Conservation (phyloP, 2,113 vertebrate genomes). For the Lathamus discolor region DNA sequence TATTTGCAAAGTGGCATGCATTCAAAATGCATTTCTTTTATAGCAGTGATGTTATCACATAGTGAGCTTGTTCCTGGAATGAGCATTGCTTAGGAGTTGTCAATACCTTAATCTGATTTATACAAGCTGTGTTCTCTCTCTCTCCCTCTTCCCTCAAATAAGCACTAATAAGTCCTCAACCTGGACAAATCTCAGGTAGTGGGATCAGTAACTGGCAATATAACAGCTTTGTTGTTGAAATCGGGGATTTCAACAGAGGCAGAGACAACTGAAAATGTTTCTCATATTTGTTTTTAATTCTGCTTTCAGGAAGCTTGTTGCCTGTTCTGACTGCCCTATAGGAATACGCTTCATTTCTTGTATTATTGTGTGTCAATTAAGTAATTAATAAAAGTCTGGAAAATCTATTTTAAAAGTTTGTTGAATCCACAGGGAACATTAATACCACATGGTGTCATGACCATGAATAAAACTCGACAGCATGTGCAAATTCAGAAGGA, state of each 20-base stretch:
- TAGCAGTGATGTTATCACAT: background rate
- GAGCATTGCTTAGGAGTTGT: conserved; percentile 41
- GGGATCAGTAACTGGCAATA: conserved; percentile 4
- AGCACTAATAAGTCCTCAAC: conserved; percentile 18
- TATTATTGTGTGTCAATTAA: background rate
- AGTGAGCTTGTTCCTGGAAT: conserved; percentile 33
- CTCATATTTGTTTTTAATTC: background rate
- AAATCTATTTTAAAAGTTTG: conserved; percentile 13
- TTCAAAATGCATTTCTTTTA: conserved; percentile 33
- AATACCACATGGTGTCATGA: background rate
- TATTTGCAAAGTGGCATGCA: background rate
- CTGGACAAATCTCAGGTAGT: conserved; percentile 34
- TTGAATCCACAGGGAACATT: conserved; percentile 4
- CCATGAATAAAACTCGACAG: conserved; percentile 36
- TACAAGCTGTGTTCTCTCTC: conserved; percentile 3
- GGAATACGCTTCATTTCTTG: background rate
- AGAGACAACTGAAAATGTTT: background rate
- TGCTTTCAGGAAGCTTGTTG: background rate
- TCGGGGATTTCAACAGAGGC: background rate
- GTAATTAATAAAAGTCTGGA: conserved; percentile 20
- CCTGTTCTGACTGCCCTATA: background rate
- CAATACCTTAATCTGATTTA: conserved; percentile 62
- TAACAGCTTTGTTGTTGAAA: conserved; percentile 16
- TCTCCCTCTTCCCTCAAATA: background rate
- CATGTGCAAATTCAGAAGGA: background rate